A percentile compares a stretch with the other conserved stretches of the same genome.
Conservation (phyloP, 2,888 invertebrate species). For the Plebejus argus region DNA sequence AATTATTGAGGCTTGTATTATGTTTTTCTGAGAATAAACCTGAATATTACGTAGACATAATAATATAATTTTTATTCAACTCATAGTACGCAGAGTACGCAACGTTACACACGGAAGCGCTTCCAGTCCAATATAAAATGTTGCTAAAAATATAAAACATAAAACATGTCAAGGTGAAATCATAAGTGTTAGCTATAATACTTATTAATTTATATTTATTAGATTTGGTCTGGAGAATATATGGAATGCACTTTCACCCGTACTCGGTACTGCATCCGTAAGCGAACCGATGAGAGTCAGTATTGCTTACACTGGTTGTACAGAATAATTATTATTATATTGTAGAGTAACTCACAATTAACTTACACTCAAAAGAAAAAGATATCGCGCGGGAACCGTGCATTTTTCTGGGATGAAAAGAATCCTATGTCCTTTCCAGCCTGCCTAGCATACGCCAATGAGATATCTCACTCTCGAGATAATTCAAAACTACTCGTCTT, state of each 20-base stretch:
- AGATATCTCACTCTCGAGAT: no score
- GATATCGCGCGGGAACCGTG: no score
- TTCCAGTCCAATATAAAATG: slow-evolving; percentile 23
- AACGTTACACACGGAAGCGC: slow-evolving; percentile 7
- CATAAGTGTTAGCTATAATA: slow-evolving; percentile 14
- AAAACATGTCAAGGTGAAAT: slow-evolving; percentile 18
- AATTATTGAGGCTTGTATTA: no score
- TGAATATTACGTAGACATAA: not conserved
- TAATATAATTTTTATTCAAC: not conserved
- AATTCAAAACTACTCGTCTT: no score
- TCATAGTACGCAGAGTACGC: no score
- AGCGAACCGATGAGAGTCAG: slow-evolving; percentile 33
- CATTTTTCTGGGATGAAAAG: no score
- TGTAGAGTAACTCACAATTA: not conserved
- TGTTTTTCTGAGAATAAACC: no score
- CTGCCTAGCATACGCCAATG: no score
- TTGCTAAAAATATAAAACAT: slow-evolving; percentile 23
- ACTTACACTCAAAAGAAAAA: no score
- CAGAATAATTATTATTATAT: not conserved
- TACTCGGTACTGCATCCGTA: slow-evolving; percentile 33
- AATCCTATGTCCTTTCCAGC: no score
- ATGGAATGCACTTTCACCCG: slow-evolving; percentile 44
- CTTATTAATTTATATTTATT: slow-evolving; percentile 27
- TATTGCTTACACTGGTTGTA: slow-evolving; percentile 26
- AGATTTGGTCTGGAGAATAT: slow-evolving; percentile 38